Conservation (phyloP, 2,113 vertebrate genomes). For the Trogon surrucura region DNA sequence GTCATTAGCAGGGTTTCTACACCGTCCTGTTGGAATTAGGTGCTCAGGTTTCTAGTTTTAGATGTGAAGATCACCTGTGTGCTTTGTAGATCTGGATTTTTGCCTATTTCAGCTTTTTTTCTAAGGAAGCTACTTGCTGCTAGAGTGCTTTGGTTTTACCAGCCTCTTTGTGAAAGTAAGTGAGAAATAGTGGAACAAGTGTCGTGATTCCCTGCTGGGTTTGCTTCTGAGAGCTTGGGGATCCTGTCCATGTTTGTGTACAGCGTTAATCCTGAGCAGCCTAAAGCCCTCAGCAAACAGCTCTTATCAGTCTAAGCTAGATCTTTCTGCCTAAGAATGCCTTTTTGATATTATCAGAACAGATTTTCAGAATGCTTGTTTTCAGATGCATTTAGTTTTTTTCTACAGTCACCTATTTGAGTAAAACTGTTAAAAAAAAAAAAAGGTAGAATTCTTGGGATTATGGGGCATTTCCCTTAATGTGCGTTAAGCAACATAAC, state of each 20-base stretch:
- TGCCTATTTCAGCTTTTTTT: background rate
- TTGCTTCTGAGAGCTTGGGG: background rate
- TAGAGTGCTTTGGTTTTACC: background rate
- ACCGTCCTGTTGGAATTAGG: background rate
- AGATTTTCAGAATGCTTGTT: background rate
- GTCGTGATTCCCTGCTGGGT: background rate
- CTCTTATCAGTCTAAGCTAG: rapidly evolving
- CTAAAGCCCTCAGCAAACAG: background rate
- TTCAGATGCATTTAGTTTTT: background rate
- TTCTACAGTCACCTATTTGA: background rate
- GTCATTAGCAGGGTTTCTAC: background rate
- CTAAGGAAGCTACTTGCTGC: background rate
- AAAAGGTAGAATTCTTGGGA: background rate
- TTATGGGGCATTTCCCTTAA: background rate
- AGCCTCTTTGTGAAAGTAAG: background rate
- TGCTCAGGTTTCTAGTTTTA: background rate
- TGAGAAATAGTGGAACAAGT: background rate
- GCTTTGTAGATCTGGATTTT: background rate
- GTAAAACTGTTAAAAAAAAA: background rate
- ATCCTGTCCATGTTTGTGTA: background rate
- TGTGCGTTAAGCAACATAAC: background rate
- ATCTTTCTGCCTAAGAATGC: background rate
- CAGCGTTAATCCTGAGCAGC: background rate
- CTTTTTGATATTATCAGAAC: background rate
- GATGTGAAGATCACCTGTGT: background rate